Evolutionary conservation across 2,888 invertebrate species (phyloP).

Genomic region (Andrena fulva): DNA sequence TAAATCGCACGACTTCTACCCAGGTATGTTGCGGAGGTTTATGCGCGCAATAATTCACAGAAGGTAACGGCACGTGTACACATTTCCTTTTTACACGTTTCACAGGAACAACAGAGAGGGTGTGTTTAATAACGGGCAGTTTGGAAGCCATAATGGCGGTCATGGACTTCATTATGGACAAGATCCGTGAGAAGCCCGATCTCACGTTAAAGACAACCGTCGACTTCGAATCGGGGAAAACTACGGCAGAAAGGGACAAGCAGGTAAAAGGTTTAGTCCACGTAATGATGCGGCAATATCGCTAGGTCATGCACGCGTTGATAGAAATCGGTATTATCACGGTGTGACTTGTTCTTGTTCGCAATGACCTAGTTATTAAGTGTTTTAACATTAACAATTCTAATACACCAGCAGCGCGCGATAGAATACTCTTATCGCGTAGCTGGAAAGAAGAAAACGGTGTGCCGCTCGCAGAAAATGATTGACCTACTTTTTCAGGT

Average conservation of each 20-base stretch:
- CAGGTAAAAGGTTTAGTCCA: constrained; percentile 86
- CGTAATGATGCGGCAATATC: not conserved
- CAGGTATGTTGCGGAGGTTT: constrained; percentile 88
- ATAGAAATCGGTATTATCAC: not conserved
- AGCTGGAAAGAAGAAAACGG: not conserved
- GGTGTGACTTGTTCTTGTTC: constrained; percentile 6
- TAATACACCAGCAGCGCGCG: not conserved
- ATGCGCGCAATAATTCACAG: no score
- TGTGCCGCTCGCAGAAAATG: not conserved
- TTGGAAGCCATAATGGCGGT: constrained; percentile 96
- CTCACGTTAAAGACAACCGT: constrained; percentile 91
- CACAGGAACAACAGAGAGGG: constrained; percentile 96
- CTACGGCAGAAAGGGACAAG: constrained; percentile 95
- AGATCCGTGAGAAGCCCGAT: constrained; percentile 97
- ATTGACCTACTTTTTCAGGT: constrained; percentile 86
- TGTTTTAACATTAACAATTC: constrained; percentile 1
- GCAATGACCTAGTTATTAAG: constrained; percentile 27
- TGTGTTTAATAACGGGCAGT: constrained; percentile 96
- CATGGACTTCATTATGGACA: constrained; percentile 97
- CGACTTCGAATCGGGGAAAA: constrained; percentile 91
- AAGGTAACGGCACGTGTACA: not conserved
- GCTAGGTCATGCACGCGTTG: not conserved
- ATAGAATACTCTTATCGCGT: not conserved
- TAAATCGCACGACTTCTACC: constrained; percentile 99
- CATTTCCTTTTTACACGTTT: constrained; percentile 54